Conservation (phyloP, 1,140 invertebrate species). For the Atta cephalotes region DNA sequence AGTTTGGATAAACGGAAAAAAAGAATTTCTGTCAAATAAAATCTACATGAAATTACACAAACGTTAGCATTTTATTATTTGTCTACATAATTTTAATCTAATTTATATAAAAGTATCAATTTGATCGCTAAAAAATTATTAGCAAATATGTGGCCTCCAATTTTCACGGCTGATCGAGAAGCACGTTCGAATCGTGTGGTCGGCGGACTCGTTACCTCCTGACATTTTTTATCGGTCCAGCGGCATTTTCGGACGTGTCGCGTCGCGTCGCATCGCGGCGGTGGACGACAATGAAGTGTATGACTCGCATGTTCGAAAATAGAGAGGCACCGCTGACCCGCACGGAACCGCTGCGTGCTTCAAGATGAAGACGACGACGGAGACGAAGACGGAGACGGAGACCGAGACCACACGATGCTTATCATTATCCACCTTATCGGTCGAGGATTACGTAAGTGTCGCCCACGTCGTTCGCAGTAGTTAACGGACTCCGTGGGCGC, state of each 20-base stretch:
- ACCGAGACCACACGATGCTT: conserved; percentile 7
- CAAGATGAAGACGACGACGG: neutral
- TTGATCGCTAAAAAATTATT: too few relatives aligned
- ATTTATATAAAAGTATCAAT: too few relatives aligned
- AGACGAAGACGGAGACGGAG: neutral
- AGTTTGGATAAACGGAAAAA: neutral
- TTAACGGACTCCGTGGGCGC: conserved; percentile 53
- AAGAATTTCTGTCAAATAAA: neutral
- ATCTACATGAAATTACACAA: neutral
- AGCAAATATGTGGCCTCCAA: too few relatives aligned
- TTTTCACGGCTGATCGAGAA: conserved; percentile 35
- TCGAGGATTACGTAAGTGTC: conserved; percentile 71
- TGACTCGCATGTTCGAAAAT: conserved; percentile 72
- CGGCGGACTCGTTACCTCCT: conserved; percentile 32
- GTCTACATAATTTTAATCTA: too few relatives aligned
- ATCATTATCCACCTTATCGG: conserved; percentile 74
- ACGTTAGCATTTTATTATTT: neutral
- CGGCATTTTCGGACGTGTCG: conserved; percentile 52
- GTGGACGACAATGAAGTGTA: conserved; percentile 37
- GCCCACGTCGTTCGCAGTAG: conserved; percentile 66
- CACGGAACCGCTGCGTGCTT: conserved; percentile 15
- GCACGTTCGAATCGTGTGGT: neutral
- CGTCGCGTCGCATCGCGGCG: conserved; percentile 37
- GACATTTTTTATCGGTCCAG: conserved; percentile 64
- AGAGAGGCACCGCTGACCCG: conserved; percentile 72